These are phyloP conservation scores for Carassius auratus DNA, from an alignment of 2,113 vertebrate genomes.

Conservation along the genomic window DNA sequence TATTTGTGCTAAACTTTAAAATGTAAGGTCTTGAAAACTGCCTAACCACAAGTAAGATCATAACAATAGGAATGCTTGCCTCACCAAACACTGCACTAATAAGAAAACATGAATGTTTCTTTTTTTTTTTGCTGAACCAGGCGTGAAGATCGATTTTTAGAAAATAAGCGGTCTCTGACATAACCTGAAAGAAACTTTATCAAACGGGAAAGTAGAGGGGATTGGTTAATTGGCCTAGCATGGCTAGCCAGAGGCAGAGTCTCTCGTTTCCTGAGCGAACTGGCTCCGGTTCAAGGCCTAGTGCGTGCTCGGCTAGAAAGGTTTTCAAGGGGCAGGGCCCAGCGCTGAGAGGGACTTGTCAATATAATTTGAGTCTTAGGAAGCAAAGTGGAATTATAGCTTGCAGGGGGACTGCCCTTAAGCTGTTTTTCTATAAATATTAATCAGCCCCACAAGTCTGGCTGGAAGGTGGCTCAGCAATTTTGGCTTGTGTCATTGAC, in stretches of 20 bases:
- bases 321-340: conserved; percentile 51
- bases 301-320: conserved; percentile 46
- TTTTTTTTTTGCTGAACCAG: background rate
- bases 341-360: conserved; percentile 69
- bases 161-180: conserved; percentile 11
- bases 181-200: conserved; percentile 42
- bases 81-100: too few relatives aligned
- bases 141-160: conserved; percentile 6
- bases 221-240: conserved; percentile 29
- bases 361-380: conserved; percentile 76
- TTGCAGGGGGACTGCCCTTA: conserved; percentile 76
- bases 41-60: too few relatives aligned
- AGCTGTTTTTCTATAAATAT: conserved; percentile 80
- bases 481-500: conserved; percentile 71
- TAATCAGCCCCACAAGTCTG: conserved; percentile 75
- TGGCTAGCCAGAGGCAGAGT: conserved; percentile 30
- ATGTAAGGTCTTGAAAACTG: too few relatives aligned
- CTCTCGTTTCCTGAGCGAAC: conserved; percentile 52
- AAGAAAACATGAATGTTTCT: too few relatives aligned
- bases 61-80: too few relatives aligned
- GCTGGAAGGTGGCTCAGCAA: conserved; percentile 73
- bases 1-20: too few relatives aligned
- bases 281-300: conserved; percentile 55
- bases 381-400: conserved; percentile 69
- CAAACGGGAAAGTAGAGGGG: conserved; percentile 32